phyloP scores from a whole-genome alignment of 92 coral and sea anemone species.

The Epizoanthus stellaris region DNA sequence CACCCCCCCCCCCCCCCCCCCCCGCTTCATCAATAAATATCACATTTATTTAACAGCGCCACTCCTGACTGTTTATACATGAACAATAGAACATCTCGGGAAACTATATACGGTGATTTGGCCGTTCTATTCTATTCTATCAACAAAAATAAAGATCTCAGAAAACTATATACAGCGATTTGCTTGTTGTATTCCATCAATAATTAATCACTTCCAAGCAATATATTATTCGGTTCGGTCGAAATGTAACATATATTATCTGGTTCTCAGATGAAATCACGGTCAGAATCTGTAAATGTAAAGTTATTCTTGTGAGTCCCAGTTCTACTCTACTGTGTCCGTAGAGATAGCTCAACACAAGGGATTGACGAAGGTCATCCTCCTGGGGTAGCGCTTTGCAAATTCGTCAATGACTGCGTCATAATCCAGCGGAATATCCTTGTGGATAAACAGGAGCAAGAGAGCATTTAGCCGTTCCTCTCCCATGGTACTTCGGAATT shows the following conservation, averaged over 20 bases:
- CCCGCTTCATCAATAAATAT: not conserved
- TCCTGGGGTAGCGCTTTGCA: not conserved
- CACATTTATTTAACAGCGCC: conserved; percentile 1
- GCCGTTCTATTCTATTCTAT: not conserved
- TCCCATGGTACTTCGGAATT: conserved; percentile 8
- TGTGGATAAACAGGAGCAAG: conserved; percentile 6
- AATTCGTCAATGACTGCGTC: conserved; percentile 3
- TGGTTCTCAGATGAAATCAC: conserved; percentile 17
- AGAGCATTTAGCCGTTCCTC: not conserved
- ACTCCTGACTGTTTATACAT: conserved; percentile 27
- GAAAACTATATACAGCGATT: conserved; percentile 7
- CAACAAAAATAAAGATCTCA: not conserved
- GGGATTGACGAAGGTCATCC: conserved; percentile 24
- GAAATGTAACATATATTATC: conserved; percentile 20
- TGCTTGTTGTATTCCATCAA: not conserved
- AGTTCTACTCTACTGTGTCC: conserved; percentile 17
- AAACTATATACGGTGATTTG: not conserved
- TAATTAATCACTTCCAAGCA: not conserved
- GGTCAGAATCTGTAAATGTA: conserved; percentile 25
- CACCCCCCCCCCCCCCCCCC: conserved; percentile 4
- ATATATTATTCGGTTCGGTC: not conserved
- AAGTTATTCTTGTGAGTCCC: conserved; percentile 18
- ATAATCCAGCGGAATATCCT: conserved; percentile 1
- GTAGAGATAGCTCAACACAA: conserved; percentile 13
- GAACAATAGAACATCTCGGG: conserved; percentile 15